These are phyloP conservation scores for Xestia ashworthii DNA, from an alignment of 2,888 invertebrate genomes.

Conservation along the genomic window DNA sequence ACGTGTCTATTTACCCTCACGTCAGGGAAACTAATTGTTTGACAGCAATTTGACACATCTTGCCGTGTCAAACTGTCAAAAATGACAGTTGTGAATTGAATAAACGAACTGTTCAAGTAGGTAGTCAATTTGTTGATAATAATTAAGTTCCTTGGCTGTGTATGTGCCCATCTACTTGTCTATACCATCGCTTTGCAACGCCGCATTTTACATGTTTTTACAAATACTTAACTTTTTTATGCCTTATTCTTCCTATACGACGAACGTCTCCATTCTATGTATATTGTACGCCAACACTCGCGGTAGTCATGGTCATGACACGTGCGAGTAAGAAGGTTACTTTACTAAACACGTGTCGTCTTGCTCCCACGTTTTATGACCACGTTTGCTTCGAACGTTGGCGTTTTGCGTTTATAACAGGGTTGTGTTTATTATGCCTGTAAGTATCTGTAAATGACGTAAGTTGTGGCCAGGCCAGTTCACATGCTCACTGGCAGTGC, in stretches of 20 bases:
- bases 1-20: conserved; percentile 57
- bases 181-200: conserved; percentile 42
- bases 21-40: not conserved
- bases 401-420: not conserved
- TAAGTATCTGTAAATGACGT: conserved; percentile 29
- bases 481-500: conserved; percentile 9
- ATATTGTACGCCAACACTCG: not conserved
- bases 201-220: conserved; percentile 34
- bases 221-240: not conserved
- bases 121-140: not conserved
- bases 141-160: conserved; percentile 1
- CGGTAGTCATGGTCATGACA: not conserved
- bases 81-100: not conserved
- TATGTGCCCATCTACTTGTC: conserved; percentile 46
- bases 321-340: not conserved
- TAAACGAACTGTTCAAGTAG: not conserved
- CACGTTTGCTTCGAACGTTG: not conserved
- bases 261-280: not conserved
- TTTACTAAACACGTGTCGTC: not conserved
- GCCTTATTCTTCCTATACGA: not conserved
- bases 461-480: conserved; percentile 32
- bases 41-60: not conserved
- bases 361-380: conserved; percentile 11
- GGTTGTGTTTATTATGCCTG: not conserved
- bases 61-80: not conserved